A percentile compares a stretch with the other conserved stretches of the same genome.
phyloP scores from a whole-genome alignment of 1,140 invertebrate genomes.

The Drosophila ercepeae region DNA sequence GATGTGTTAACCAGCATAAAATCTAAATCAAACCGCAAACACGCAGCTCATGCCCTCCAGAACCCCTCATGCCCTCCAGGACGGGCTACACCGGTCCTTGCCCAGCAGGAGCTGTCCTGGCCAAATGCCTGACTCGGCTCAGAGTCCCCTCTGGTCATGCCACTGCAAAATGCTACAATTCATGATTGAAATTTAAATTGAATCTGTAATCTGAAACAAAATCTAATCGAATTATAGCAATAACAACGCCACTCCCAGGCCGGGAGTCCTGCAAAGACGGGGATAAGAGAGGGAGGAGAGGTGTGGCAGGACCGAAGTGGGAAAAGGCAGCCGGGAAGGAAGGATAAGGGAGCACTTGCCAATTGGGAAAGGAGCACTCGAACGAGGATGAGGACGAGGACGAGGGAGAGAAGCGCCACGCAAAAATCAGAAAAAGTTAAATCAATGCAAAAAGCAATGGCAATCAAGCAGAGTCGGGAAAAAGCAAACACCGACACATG shows the following conservation, averaged over 20 bases:
- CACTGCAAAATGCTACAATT: slow-evolving; percentile 63
- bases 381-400: slow-evolving; percentile 3
- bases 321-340: background rate
- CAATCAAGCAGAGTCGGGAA: slow-evolving; percentile 36
- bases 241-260: slow-evolving; percentile 20
- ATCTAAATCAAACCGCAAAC: slow-evolving; percentile 65
- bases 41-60: slow-evolving; percentile 34
- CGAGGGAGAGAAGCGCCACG: slow-evolving; percentile 19
- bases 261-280: background rate
- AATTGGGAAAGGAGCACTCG: background rate
- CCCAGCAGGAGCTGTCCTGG: background rate
- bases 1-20: slow-evolving; percentile 65
- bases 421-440: slow-evolving; percentile 64
- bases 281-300: background rate
- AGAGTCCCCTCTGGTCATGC: slow-evolving; percentile 51
- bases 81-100: background rate
- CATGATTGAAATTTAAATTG: slow-evolving; percentile 69
- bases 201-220: slow-evolving; percentile 69
- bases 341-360: background rate
- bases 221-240: slow-evolving; percentile 68
- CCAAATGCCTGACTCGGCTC: background rate
- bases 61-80: background rate
- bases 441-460: slow-evolving; percentile 59
- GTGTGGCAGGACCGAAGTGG: background rate
- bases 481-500: slow-evolving; percentile 12